phyloP scores from a whole-genome alignment of 2,888 invertebrate species.

The Cepaea hortensis region DNA sequence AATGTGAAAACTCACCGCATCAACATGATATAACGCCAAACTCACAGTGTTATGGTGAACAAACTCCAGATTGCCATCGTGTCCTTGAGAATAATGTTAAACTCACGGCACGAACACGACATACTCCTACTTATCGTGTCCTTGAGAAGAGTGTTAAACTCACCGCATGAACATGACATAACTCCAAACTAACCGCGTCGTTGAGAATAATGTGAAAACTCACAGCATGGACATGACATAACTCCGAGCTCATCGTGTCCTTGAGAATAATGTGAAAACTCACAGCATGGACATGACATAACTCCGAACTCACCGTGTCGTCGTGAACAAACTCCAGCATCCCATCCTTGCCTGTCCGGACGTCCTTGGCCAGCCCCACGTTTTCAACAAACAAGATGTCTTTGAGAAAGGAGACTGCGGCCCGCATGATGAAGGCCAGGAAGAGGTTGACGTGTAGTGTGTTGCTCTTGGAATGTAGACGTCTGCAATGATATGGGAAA shows the following conservation, averaged over 20 bases:
- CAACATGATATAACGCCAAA: not conserved
- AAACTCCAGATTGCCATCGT: constrained; percentile 49
- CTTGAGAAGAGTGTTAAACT: too few species aligned
- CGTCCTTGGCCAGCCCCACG: constrained; percentile 61
- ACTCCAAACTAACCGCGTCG: too few species aligned
- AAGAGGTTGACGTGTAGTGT: constrained; percentile 84
- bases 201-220: too few species aligned
- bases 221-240: too few species aligned
- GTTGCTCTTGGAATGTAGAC: constrained; percentile 83
- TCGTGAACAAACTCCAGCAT: constrained; percentile 47
- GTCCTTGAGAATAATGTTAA: too few species aligned
- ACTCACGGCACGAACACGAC: too few species aligned
- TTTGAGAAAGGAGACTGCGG: constrained; percentile 81
- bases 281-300: not conserved
- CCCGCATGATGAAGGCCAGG: constrained; percentile 83
- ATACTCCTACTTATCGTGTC: too few species aligned
- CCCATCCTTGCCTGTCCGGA: constrained; percentile 49
- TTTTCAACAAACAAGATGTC: constrained; percentile 79
- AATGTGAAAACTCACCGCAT: too few species aligned
- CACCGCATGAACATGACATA: too few species aligned
- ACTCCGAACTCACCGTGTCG: constrained; percentile 33
- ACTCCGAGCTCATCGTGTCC: too few species aligned
- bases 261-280: too few species aligned
- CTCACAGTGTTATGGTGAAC: constrained; percentile 45
- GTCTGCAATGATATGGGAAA: constrained; percentile 75